Percentiles rank a stretch among this genome's conserved stretches.
These are phyloP conservation scores for Cheiracanthium punctorium DNA, from an alignment of 2,888 invertebrate genomes.

Conservation along the genomic window DNA sequence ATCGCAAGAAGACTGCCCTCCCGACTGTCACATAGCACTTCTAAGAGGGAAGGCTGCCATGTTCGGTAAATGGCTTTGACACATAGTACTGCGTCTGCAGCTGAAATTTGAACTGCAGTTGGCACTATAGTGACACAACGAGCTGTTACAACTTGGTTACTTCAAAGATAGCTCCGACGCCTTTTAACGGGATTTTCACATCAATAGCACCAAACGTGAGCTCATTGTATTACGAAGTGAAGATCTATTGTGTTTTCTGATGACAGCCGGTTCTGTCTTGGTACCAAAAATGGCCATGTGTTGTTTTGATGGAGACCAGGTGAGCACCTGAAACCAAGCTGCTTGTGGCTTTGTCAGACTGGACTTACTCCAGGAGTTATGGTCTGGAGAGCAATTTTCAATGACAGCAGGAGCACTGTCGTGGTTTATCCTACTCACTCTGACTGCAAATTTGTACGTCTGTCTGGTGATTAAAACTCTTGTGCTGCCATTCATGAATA, in stretches of 20 bases:
- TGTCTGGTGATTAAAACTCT: too few relatives aligned
- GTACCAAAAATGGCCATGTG: not conserved
- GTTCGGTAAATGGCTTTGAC: not conserved
- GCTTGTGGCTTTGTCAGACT: slow-evolving; percentile 11
- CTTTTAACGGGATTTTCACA: not conserved
- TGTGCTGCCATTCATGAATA: too few relatives aligned
- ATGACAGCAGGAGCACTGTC: not conserved
- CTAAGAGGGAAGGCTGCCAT: not conserved
- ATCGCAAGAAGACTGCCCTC: not conserved
- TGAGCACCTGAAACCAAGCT: slow-evolving; percentile 3
- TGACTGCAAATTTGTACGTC: too few relatives aligned
- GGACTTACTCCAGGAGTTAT: not conserved
- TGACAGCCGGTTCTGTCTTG: not conserved
- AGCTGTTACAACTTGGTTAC: not conserved
- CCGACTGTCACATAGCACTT: not conserved
- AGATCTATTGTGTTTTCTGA: not conserved
- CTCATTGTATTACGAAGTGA: not conserved
- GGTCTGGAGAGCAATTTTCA: not conserved
- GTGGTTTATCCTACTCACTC: not conserved
- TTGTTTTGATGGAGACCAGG: not conserved
- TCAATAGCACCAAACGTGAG: not conserved
- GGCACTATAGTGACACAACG: not conserved
- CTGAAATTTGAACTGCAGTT: not conserved
- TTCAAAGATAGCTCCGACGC: not conserved
- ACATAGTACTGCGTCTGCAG: not conserved